phyloP scores from a whole-genome alignment of 2,888 invertebrate species.

The Cyclophora albipunctata region DNA sequence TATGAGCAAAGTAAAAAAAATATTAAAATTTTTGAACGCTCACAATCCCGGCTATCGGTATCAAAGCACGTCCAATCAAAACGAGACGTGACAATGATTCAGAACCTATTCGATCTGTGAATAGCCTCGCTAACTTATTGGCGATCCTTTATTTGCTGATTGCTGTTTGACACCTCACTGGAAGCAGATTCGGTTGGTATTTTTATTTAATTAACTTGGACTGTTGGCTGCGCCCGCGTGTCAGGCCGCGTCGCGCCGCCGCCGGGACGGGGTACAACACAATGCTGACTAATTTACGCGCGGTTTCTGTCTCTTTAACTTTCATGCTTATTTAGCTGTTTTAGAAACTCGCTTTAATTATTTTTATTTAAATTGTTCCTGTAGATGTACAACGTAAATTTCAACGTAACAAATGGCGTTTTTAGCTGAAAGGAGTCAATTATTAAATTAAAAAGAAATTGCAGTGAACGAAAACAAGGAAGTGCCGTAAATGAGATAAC shows the following conservation, averaged over 20 bases:
- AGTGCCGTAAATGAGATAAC: constrained; percentile 56
- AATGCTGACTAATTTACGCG: constrained; percentile 62
- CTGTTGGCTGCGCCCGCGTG: constrained; percentile 39
- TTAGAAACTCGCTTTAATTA: constrained; percentile 37
- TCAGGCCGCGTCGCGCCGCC: constrained; percentile 14
- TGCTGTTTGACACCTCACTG: constrained; percentile 65
- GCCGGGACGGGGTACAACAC: constrained; percentile 33
- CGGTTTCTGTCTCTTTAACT: constrained; percentile 46
- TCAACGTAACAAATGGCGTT: too few species aligned
- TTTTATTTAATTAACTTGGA: constrained; percentile 67
- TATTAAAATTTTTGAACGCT: constrained; percentile 64
- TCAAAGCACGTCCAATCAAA: constrained; percentile 75
- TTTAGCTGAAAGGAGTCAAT: too few species aligned
- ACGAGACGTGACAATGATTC: constrained; percentile 72
- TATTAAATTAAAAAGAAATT: constrained; percentile 51
- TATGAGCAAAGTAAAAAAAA: constrained; percentile 57
- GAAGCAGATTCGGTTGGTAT: constrained; percentile 53
- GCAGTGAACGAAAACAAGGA: constrained; percentile 50
- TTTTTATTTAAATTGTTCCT: constrained; percentile 25
- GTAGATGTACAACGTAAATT: constrained; percentile 11
- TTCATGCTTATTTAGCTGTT: constrained; percentile 36
- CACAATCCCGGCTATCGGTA: constrained; percentile 69
- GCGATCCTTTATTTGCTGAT: constrained; percentile 68
- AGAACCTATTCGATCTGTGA: constrained; percentile 66
- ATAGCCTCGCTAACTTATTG: constrained; percentile 69